Evolutionary conservation across 2,888 invertebrate species (phyloP), one percentile per base, ranked within the genome.

Genomic region (Drosophila cracens): DNA sequence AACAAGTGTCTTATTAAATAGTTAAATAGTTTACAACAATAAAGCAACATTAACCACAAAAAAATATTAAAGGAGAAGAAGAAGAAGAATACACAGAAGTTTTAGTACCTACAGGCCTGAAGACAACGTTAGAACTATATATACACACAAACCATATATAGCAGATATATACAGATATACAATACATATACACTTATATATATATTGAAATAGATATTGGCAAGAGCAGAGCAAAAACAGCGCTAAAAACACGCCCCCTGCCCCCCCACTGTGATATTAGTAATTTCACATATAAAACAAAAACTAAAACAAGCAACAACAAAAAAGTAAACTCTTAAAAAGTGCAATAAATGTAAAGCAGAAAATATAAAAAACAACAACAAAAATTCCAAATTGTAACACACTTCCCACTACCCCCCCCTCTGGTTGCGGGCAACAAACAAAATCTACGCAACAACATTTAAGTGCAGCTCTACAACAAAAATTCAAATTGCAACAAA

Each of bases 1-100:
- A 88, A 86, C 90, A 81, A 90, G 90, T 90, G 92, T 91, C 91
- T 92, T 91, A 91, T 81, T 78, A 85, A 76, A 71, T 80, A 82
- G 67, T 76, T 79, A 78, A 78, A 83, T 87, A 79, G 72, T 75
- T 64, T 54, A 61, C 33, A 54, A 60, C 25, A 64, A 64, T 6
- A 68, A 52, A 59, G 51, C 18, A 62, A 61, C 68, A 58, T 58
- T 51, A 74, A 58, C 68, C 66, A 60, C 70, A 77, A 69, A 57
- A 36, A 69, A 71, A 52, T 64, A 77, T 70, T 75, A 77, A 74
- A 79, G 74, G 73, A 70, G 38, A 40, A 40, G 36, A 34, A 65
- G 33, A 57, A 73, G 68, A 62, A 66, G 64, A 65, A 51, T 21
- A 51, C 52, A 60, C 51, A 56, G 57, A 74, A 79, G 78, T 76